Evolutionary conservation across 2,888 invertebrate genomes (phyloP).

Genomic region (Slavum lentiscoides): DNA sequence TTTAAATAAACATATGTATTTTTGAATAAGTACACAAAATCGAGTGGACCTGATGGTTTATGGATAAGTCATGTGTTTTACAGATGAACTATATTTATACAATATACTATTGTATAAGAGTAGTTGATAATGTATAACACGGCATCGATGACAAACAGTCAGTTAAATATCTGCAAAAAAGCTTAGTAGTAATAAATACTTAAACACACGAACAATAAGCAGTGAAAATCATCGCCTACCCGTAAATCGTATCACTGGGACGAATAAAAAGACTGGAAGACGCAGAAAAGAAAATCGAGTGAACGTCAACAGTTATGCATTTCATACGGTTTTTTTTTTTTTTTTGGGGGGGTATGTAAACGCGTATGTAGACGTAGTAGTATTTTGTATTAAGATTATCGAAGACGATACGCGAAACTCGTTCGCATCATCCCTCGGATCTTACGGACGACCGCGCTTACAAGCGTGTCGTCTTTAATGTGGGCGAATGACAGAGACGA

Average conservation of each 20-base stretch:
- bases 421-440: conserved; percentile 41
- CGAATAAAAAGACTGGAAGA: not conserved
- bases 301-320: not conserved
- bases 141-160: no score
- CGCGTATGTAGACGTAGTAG: not conserved
- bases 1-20: no score
- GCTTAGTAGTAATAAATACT: no score
- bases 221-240: not conserved
- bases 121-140: no score
- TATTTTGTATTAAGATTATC: conserved; percentile 41
- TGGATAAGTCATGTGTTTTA: no score
- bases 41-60: no score
- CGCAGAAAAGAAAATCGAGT: not conserved
- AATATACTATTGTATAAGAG: no score
- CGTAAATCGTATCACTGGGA: not conserved
- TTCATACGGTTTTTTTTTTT: not conserved
- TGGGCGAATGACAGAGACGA: conserved; percentile 17
- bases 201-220: no score
- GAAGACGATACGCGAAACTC: conserved; percentile 32
- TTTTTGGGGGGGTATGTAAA: no score
- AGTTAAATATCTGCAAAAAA: no score
- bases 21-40: no score
- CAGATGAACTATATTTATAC: no score
- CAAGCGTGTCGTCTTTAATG: not conserved
- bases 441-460: not conserved